Evolutionary conservation across 2,113 vertebrate genomes (phyloP), one percentile per base, ranked within the genome.

Genomic region (Chionomys nivalis): DNA sequence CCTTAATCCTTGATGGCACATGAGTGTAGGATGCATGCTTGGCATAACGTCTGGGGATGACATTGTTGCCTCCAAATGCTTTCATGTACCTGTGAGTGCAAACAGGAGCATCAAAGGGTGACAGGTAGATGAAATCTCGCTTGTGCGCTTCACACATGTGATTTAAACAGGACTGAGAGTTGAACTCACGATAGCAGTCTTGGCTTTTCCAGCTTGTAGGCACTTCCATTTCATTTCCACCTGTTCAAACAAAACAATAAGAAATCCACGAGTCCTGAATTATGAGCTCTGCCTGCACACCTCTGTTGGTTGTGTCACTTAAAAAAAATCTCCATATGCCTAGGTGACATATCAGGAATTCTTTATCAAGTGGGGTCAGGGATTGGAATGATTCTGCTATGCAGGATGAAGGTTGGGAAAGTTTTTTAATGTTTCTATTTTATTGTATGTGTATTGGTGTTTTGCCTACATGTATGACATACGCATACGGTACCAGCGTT

Each of bases 71-170:
- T n/a, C 9, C 33, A 82, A 75, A 79, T 12, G n/a, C 26, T 77
- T 92, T 87, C 52, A 49, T 70, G 24, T 8, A 26, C 49, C 81
- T 92, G 26, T 19, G 61, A 78, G 39, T 90, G 44, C 61, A 92
- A 94, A 87, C 33, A 39, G 31, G 65, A 68, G 81, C 24, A 68
- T 39, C 73, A 93, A 94, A 97, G 93, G 90, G 97, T 97, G 96
- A 96, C 76, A 17, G 79, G 77, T 88, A 77, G 96, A 90, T 39
- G 52, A 92, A 89, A 95, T 68, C 95, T 91, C 16, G 23, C 81
- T 95, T 89, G 47, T 87, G 96, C 96, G 91, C 82, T 97, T 90
- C 93, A 78, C 21, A 75, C 66, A 78, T 92, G 81, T 96, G 95
- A 97, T 92, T 95, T 81, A 96, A 97, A 95, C 90, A 96, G 87